These are phyloP conservation scores for Lacerta agilis DNA, from an alignment of 2,797 vertebrate species.

Conservation along the genomic window DNA sequence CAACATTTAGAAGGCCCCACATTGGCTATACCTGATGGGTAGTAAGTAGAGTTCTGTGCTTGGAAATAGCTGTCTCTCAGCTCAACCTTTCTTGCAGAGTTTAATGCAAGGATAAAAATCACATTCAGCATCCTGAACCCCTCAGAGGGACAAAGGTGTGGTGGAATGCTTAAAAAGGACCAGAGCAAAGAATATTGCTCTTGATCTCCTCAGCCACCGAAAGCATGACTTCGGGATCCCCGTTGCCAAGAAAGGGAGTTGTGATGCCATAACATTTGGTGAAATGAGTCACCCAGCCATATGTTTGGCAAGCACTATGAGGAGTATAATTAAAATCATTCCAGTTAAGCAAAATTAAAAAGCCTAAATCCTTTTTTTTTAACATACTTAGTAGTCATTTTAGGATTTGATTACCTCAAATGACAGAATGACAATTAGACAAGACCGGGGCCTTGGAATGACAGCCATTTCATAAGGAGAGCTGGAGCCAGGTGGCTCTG, in stretches of 20 bases:
- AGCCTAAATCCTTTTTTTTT: not conserved
- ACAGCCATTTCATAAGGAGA: not conserved
- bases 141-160: not conserved
- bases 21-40: not conserved
- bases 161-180: not conserved
- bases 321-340: conserved; percentile 16
- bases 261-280: conserved; percentile 1
- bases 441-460: conserved; percentile 4
- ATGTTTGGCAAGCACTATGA: conserved; percentile 2
- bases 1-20: too few species aligned
- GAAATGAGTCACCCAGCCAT: not conserved
- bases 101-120: not conserved
- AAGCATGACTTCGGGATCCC: not conserved
- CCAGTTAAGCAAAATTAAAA: conserved; percentile 4
- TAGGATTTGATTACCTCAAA: not conserved
- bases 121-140: too few species aligned
- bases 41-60: not conserved
- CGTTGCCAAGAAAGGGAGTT: not conserved
- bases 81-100: not conserved
- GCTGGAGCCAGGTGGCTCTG: not conserved
- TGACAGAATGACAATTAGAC: conserved; percentile 23
- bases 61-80: not conserved
- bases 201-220: not conserved
- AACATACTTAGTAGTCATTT: not conserved
- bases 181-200: not conserved